These are phyloP conservation scores for Hermaeophaga mercurialis DNA, from an alignment of 2,888 invertebrate species.

Conservation along the genomic window DNA sequence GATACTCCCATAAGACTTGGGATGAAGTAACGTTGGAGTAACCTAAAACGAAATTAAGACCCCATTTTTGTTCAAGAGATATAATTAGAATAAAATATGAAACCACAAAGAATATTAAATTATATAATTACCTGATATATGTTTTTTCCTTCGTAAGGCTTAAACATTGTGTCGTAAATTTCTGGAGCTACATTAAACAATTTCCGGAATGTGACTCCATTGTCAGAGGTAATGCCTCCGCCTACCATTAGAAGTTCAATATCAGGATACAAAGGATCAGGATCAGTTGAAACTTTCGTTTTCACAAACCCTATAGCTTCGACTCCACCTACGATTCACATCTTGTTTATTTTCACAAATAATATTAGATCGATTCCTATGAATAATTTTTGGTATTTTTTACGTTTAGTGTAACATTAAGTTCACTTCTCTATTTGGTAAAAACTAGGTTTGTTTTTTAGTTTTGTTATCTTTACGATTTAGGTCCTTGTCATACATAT, in stretches of 20 bases:
- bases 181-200: slow-evolving; percentile 63
- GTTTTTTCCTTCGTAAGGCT: slow-evolving; percentile 57
- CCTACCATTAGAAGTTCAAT: slow-evolving; percentile 71
- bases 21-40: slow-evolving; percentile 73
- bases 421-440: too few species aligned
- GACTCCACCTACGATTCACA: slow-evolving; percentile 62
- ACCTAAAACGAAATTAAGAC: too few species aligned
- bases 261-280: slow-evolving; percentile 64
- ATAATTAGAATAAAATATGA: too few species aligned
- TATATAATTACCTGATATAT: slow-evolving; percentile 41
- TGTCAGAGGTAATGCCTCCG: slow-evolving; percentile 53
- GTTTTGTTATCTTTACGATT: too few species aligned
- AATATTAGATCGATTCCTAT: too few species aligned
- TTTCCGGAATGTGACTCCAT: slow-evolving; percentile 43
- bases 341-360: too few species aligned
- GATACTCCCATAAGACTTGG: slow-evolving; percentile 70
- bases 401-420: too few species aligned
- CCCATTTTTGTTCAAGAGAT: too few species aligned
- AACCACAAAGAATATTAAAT: too few species aligned
- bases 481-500: too few species aligned
- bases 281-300: slow-evolving; percentile 64
- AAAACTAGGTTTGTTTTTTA: too few species aligned
- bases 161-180: slow-evolving; percentile 63
- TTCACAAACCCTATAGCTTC: slow-evolving; percentile 66
- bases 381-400: too few species aligned